A percentile compares a stretch with the other conserved stretches of the same genome.
Evolutionary conservation across 2,113 vertebrate species (phyloP).

Genomic region (Riparia riparia): DNA sequence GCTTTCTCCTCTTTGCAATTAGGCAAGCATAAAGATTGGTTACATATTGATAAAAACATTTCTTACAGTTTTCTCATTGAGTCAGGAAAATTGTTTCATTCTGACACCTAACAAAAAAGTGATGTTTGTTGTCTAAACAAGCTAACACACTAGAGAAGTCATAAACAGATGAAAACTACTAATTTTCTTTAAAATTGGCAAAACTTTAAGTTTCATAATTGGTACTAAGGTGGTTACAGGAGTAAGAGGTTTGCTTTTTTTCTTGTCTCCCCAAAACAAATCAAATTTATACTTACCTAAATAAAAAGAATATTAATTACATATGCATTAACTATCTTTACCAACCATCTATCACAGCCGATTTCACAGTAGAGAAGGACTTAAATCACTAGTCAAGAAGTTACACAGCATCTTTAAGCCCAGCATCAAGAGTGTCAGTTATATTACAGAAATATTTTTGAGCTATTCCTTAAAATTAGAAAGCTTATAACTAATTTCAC

Average conservation of each 20-base stretch:
- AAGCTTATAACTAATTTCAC: background rate
- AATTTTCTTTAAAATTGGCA: background rate
- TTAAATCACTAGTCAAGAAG: background rate
- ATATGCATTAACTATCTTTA: background rate
- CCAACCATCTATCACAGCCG: background rate
- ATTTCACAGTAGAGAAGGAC: background rate
- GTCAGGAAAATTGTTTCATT: conserved; percentile 17
- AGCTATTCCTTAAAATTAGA: background rate
- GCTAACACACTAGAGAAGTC: background rate
- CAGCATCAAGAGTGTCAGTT: background rate
- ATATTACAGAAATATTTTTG: background rate
- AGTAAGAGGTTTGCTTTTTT: background rate
- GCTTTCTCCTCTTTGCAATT: background rate
- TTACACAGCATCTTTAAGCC: background rate
- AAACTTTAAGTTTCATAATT: background rate
- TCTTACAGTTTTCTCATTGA: background rate
- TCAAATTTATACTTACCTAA: background rate
- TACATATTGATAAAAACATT: background rate
- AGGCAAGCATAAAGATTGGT: background rate
- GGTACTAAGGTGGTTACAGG: background rate
- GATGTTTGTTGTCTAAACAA: background rate
- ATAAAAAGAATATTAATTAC: background rate
- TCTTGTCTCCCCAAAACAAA: background rate
- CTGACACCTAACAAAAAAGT: background rate
- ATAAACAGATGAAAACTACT: background rate